These are phyloP conservation scores for Cynoglossus semilaevis DNA, from an alignment of 2,113 vertebrate genomes.

Conservation along the genomic window DNA sequence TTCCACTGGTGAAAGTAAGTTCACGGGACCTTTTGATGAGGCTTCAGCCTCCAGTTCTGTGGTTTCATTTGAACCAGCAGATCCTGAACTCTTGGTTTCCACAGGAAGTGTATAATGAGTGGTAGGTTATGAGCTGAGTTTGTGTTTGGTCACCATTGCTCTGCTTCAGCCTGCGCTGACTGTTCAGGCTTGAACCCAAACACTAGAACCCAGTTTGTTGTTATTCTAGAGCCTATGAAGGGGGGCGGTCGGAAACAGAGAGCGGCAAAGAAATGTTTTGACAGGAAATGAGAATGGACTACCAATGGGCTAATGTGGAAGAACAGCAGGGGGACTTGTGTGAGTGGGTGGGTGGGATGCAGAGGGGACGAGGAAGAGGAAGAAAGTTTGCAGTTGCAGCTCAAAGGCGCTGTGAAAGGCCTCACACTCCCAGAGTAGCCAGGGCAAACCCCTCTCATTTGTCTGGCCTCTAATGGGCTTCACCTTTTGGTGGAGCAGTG, in stretches of 20 bases:
- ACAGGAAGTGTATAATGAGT: conserved; percentile 58
- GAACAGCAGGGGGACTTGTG: conserved; percentile 40
- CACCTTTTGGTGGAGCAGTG: conserved; percentile 65
- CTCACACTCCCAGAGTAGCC: conserved; percentile 19
- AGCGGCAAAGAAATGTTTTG: conserved; percentile 55
- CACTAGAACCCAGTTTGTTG: conserved; percentile 56
- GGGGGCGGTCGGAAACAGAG: conserved; percentile 50
- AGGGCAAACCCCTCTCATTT: conserved; percentile 55
- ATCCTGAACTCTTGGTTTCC: conserved; percentile 20
- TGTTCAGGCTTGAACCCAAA: conserved; percentile 55
- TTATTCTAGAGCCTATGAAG: conserved; percentile 40
- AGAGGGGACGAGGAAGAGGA: background rate
- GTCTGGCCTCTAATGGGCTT: conserved; percentile 65
- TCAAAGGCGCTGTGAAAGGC: conserved; percentile 47
- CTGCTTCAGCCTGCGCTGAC: conserved; percentile 36
- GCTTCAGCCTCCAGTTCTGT: conserved; percentile 2
- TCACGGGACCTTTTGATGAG: conserved; percentile 34
- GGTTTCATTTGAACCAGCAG: conserved; percentile 38
- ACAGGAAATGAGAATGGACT: conserved; percentile 71
- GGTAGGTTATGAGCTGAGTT: conserved; percentile 47
- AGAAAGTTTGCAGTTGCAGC: conserved; percentile 41
- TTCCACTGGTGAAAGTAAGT: conserved; percentile 48
- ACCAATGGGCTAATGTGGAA: conserved; percentile 59
- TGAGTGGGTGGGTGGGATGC: conserved; percentile 41
- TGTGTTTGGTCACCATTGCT: conserved; percentile 66